A percentile compares a stretch with the other conserved stretches of the same genome.
These are phyloP conservation scores for Clarias pachynema DNA, from an alignment of 2,797 vertebrate species.

Conservation along the genomic window DNA sequence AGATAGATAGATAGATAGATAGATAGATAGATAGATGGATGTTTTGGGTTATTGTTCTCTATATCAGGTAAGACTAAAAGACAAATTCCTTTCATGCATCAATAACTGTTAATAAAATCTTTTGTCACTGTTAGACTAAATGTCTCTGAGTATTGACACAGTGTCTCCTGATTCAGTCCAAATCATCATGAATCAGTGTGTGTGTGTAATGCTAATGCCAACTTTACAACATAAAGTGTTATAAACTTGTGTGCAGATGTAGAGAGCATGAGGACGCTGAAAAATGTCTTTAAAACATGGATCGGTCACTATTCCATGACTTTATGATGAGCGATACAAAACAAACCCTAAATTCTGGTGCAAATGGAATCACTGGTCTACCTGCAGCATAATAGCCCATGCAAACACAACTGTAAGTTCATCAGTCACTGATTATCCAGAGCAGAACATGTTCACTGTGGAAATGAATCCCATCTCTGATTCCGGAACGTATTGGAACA, in stretches of 20 bases:
- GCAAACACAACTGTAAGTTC: constrained; percentile 3
- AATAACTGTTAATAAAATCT: too few species aligned
- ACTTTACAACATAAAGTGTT: not conserved
- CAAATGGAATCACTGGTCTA: not conserved
- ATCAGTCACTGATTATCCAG: constrained; percentile 41
- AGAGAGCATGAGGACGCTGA: constrained; percentile 29
- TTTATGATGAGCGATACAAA: constrained; percentile 47
- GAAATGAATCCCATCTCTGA: constrained; percentile 23
- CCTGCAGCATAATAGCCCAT: constrained; percentile 18
- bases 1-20: too few species aligned
- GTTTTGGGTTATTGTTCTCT: too few species aligned
- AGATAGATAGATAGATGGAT: too few species aligned
- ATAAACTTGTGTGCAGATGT: constrained; percentile 16
- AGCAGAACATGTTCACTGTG: constrained; percentile 40
- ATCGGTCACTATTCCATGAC: constrained; percentile 45
- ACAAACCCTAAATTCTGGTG: constrained; percentile 51
- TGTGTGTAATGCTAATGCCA: not conserved
- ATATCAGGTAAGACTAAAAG: too few species aligned
- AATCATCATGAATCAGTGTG: not conserved
- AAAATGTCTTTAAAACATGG: not conserved
- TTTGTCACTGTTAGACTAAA: not conserved
- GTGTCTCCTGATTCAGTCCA: too few species aligned
- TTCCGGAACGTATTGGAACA: constrained; percentile 10
- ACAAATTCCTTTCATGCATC: too few species aligned
- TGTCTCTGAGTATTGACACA: too few species aligned